Evolutionary conservation across 2,888 invertebrate species (phyloP).

Genomic region (Meliscaeva auricollis): DNA sequence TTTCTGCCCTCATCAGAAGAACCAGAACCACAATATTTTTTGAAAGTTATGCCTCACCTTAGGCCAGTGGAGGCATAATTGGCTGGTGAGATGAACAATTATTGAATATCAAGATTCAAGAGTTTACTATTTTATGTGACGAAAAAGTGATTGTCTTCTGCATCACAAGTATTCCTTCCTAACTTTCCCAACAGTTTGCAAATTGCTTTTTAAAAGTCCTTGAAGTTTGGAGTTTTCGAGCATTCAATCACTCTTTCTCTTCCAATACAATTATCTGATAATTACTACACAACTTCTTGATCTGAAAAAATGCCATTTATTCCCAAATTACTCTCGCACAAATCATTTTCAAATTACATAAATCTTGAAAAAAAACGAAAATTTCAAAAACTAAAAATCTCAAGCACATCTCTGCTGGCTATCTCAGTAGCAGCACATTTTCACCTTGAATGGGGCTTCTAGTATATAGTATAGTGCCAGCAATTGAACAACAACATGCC

Average conservation of each 20-base stretch:
- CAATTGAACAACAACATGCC: constrained; percentile 34
- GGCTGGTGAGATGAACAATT: no score
- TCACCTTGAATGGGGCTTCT: constrained; percentile 12
- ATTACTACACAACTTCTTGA: background rate
- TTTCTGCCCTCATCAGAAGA: no score
- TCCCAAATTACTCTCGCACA: background rate
- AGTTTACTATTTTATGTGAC: no score
- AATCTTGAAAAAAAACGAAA: background rate
- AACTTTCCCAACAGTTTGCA: no score
- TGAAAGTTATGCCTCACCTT: no score
- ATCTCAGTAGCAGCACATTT: constrained; percentile 50
- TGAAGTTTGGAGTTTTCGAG: no score
- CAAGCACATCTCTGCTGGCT: constrained; percentile 18
- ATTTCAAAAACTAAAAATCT: constrained; percentile 1
- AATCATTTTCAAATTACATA: constrained; percentile 11
- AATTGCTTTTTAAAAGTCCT: no score
- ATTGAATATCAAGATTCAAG: no score
- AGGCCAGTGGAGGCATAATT: no score
- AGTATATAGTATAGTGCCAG: background rate
- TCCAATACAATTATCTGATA: background rate
- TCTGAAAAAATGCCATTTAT: background rate
- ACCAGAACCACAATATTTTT: no score
- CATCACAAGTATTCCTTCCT: no score
- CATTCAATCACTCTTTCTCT: background rate
- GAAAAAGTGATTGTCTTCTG: no score